Evolutionary conservation across 2,797 vertebrate species (phyloP).

Genomic region (Crypturellus tataupa): DNA sequence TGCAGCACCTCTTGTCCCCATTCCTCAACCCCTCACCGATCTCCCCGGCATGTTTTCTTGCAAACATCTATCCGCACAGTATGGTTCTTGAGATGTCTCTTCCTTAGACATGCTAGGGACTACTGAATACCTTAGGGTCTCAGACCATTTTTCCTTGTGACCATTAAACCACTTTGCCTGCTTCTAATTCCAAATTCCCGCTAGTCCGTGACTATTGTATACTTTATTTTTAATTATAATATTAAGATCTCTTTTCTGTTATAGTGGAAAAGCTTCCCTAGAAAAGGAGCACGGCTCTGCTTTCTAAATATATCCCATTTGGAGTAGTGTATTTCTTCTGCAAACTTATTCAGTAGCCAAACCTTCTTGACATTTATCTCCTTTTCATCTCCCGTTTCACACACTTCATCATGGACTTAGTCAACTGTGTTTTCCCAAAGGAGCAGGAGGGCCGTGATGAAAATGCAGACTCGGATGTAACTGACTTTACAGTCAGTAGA

Average conservation of each 20-base stretch:
- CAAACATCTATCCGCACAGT: neutral
- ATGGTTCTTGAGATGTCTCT: neutral
- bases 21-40: neutral
- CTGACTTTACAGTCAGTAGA: neutral
- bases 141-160: neutral
- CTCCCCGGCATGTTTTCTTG: neutral
- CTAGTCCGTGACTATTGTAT: neutral
- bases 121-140: neutral
- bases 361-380: slow-evolving; percentile 21
- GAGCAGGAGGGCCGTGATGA: neutral
- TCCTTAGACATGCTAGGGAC: neutral
- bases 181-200: neutral
- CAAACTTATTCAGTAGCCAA: slow-evolving; percentile 5
- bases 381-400: slow-evolving; percentile 9
- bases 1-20: neutral
- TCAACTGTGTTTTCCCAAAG: neutral
- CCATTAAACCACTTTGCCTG: neutral
- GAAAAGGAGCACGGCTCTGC: neutral
- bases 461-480: slow-evolving; percentile 28
- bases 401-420: slow-evolving; percentile 35
- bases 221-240: neutral
- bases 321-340: neutral
- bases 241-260: neutral
- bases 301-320: neutral
- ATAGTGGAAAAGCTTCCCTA: neutral